Evolutionary conservation across 2,113 vertebrate species (phyloP), one percentile per base, ranked within the genome.

Genomic region (Spea multiplicata): DNA sequence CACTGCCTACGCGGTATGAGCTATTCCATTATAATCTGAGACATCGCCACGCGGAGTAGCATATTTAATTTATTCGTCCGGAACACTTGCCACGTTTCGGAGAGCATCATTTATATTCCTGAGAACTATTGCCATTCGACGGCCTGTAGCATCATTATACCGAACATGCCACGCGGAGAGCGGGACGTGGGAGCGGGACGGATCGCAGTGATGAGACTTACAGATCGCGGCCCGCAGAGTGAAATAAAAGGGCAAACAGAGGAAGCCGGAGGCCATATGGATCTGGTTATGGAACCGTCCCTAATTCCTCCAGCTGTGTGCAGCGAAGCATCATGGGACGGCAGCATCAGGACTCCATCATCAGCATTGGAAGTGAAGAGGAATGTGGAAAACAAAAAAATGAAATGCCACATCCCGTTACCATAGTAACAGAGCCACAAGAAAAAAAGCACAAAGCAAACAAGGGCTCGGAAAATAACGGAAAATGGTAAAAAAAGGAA

Each of bases 321-420:
- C 59, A 69, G 70, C 48, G 6, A 45, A 4, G 5, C 16, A 75
- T 76, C 16, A 81, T 71, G 74, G 71, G 81, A 64, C 74, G 81
- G 9, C 44, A 48, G 66, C 59, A 64, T 61, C 7, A 55, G 47
- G 45, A 68, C 44, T 52, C 44, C 8, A 68, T 47, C 66, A 47
- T 45, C 3, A 44, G 66, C 44, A 68, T 47, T 46, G 44, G 66
- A 48, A 47, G 10, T 1, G 12, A 47, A 47, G 50, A 17, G 50
- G 14, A 67, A 74, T 5, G 12, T 64, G 64, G 66, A 78, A 85
- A 81, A 78, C 55, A 57, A 83, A 83, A 70, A 67, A 53, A 64
- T 70, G 16, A 47, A 73, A 78, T 78, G 80, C 78, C 74, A 62
- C 71, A 57, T 49, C 74, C 17, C 5, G 72, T 73, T 73, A 73